Evolutionary conservation across 2,797 vertebrate species (phyloP), one percentile per base, ranked within the genome.

Genomic region (Artibeus jamaicensis): DNA sequence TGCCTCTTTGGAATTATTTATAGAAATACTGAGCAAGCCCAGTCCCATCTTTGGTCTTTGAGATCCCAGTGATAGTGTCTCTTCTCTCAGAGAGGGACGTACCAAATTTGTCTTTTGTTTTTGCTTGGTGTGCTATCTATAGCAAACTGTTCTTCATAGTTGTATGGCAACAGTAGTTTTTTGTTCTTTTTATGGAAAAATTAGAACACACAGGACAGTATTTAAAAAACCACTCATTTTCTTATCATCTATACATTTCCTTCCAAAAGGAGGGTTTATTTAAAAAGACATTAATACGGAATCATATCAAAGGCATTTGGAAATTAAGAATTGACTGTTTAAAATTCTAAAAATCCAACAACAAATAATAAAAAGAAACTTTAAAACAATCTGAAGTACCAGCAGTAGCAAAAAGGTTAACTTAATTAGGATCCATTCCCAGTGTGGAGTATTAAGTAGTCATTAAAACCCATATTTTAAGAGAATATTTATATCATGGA

Each of bases 311-410:
- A 94, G 15, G 15, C 73, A 50, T 93, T 96, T 59, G 48, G 50
- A 96, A 93, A 86, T 90, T 93, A 67, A 79, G 86, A 96, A 62
- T 26, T 6, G 26, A 3, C 53, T 48, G n/a, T 89, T 88, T 83
- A 39, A 95, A 82, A 84, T 85, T 71, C 14, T 46, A 68, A n/a
- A 97, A 84, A 67, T 44, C 19, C 70, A 83, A n/a, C 4, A 84
- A 34, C 32, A 91, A 65, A 57, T 57, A 70, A 57, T 29, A 86
- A 95, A 91, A 15, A 34, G 55, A 73, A 55, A 37, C 9, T 1
- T 8, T 3, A 53, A 73, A 71, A 57, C 14, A 89, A n/a, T 65
- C 39, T 34, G 24, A 88, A 94, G 55, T 55, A 71, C 22, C 34
- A 95, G 34, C 22, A 71, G 32, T 53, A 67, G 37, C 22, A 76